Evolutionary conservation across 2,113 vertebrate genomes (phyloP), one percentile per base, ranked within the genome.

Genomic region (Cyrtonyx montezumae): DNA sequence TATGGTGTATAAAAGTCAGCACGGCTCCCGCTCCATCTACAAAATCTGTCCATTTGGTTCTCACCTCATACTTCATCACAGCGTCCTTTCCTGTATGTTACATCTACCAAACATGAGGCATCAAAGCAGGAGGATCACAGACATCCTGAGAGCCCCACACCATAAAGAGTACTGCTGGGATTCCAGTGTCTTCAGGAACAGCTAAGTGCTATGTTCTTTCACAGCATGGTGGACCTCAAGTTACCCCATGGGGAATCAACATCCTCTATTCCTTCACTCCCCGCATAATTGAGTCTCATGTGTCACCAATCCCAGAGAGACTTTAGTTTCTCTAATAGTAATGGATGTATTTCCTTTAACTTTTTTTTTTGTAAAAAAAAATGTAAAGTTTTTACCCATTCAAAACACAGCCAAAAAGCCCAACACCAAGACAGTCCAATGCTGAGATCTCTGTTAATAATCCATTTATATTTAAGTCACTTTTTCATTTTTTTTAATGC

Each of bases 271-370:
- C 30, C 34, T 90, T 76, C 16, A 17, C 4, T 43, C 32, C 5
- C n/a, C 66, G 8, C 0, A 0, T 49, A 74, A 58, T 2, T 7
- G 23, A 71, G 11, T n/a, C 17, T 51, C 11, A 2, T 7, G 32
- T 8, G 19, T 34, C 86, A 28, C 26, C 40, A 28, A 53, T 76
- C n/a, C 30, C n/a, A 9, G 5, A 56, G 17, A 79, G 8, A 58
- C 13, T 88, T 88, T 68, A 21, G n/a, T 46, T 79, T 71, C 26
- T 69, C 53, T 80, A 25, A 28, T 87, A 71, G 11, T 25, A 12
- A 62, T 58, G 0, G 0, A 28, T n/a, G 14, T 1, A 49, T 69
- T 36, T n/a, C 25, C 48, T 71, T n/a, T 21, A 36, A 8, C 12
- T 4, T 32, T 75, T 46, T 70, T 49, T n/a, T n/a, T n/a, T n/a